Evolutionary conservation across 2,888 invertebrate genomes (phyloP).

Genomic region (Diarsia brunnea): DNA sequence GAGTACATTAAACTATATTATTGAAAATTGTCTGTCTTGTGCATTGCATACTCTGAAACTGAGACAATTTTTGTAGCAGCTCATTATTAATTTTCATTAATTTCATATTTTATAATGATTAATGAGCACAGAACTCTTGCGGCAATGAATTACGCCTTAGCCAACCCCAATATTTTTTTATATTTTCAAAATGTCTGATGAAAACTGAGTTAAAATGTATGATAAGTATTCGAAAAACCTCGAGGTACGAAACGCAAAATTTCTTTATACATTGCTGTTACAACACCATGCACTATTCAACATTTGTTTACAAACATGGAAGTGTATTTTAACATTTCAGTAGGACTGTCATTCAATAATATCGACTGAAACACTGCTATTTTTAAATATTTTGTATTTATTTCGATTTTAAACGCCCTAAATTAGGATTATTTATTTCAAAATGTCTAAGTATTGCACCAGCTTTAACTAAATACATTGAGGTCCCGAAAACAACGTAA

Average conservation of each 20-base stretch:
- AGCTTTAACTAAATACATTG: slow-evolving; percentile 14
- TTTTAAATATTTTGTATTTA: slow-evolving; percentile 28
- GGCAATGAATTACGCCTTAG: neutral
- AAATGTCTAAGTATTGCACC: slow-evolving; percentile 4
- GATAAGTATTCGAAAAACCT: neutral
- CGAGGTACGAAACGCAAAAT: slow-evolving; percentile 34
- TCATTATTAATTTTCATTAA: neutral
- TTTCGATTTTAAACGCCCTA: slow-evolving; percentile 17
- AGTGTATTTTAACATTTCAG: slow-evolving; percentile 29
- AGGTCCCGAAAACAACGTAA: slow-evolving; percentile 17
- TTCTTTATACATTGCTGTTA: slow-evolving; percentile 57
- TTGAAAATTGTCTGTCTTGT: no score
- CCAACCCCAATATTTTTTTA: no score
- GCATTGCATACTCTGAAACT: neutral
- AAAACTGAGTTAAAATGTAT: slow-evolving; percentile 3
- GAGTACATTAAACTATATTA: no score
- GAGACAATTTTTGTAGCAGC: neutral
- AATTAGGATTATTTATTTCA: slow-evolving; percentile 8
- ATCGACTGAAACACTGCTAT: slow-evolving; percentile 44
- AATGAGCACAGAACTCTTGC: neutral
- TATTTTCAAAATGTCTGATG: neutral
- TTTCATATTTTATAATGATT: neutral
- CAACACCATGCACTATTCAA: slow-evolving; percentile 4
- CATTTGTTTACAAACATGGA: slow-evolving; percentile 39
- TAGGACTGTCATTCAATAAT: slow-evolving; percentile 21